A percentile compares a stretch with the other conserved stretches of the same genome.
These are phyloP conservation scores for Enchytraeus crypticus DNA, from an alignment of 2,888 invertebrate species.

Conservation along the genomic window DNA sequence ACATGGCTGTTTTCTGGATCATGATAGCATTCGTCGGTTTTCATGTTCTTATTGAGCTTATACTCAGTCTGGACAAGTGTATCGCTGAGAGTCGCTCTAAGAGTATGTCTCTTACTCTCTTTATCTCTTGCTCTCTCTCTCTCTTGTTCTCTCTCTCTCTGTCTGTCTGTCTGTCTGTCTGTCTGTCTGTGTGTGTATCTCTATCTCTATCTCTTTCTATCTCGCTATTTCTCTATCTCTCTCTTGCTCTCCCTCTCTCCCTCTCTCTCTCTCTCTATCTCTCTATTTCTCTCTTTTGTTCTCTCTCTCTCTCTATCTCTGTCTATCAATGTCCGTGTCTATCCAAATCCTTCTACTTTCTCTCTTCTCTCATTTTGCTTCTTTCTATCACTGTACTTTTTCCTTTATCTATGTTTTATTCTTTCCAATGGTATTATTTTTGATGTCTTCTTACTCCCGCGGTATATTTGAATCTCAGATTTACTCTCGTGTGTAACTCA, in stretches of 20 bases:
- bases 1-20: conserved; percentile 5
- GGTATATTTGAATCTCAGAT: not conserved
- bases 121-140: not conserved
- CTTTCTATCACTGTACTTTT: not conserved
- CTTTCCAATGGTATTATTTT: not conserved
- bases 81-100: not conserved
- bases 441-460: not conserved
- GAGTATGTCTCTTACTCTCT: not conserved
- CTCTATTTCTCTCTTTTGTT: too few relatives aligned
- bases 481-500: not conserved
- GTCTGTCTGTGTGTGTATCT: too few relatives aligned
- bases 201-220: too few relatives aligned
- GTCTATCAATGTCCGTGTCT: not conserved
- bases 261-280: too few relatives aligned
- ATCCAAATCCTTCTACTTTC: not conserved
- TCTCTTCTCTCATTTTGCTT: not conserved
- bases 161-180: not conserved
- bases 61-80: not conserved
- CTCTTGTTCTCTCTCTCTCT: not conserved
- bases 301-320: too few relatives aligned
- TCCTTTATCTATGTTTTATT: not conserved
- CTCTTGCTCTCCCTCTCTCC: too few relatives aligned
- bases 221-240: too few relatives aligned
- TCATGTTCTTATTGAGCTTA: not conserved
- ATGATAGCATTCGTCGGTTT: conserved; percentile 1